These are phyloP conservation scores for Apis mellifera DNA, from an alignment of 1,140 invertebrate species.

Conservation along the genomic window Amel_HAv3.1 CM009935.2:3217001-3217500, in stretches of 20 bases:
- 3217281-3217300: constrained; percentile 22
- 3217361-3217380: neutral
- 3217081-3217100: constrained; percentile 38
- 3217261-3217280: constrained; percentile 44
- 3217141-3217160: neutral
- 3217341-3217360: neutral
- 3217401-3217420: neutral
- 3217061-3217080: constrained; percentile 34
- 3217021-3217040: constrained; percentile 67
- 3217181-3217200: constrained; percentile 21
- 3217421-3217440: too few relatives aligned
- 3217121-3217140: too few relatives aligned
- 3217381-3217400: neutral
- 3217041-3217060: constrained; percentile 50
- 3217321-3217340: neutral
- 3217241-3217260: constrained; percentile 65
- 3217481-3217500: too few relatives aligned
- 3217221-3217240: constrained; percentile 72
- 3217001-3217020: constrained; percentile 60
- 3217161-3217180: neutral
- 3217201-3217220: constrained; percentile 64
- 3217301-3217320: constrained; percentile 6
- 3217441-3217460: too few relatives aligned
- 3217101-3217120: constrained; percentile 2
- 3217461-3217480: too few relatives aligned